Evolutionary conservation across 2,888 invertebrate genomes (phyloP).

Genomic region (Apamea anceps): DNA sequence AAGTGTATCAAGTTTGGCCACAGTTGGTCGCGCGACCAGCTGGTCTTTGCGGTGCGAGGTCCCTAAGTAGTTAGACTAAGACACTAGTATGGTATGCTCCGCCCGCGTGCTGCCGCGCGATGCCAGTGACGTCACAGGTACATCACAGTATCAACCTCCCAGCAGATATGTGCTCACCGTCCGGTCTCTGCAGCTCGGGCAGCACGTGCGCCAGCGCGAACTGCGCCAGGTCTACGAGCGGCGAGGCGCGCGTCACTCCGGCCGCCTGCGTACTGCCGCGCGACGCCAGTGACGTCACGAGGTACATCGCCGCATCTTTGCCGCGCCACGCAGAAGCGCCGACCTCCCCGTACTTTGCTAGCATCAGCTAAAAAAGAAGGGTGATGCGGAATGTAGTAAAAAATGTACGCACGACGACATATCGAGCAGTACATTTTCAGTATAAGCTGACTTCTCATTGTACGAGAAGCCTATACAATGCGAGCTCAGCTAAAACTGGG

Average conservation of each 20-base stretch:
- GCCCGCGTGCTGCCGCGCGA: slow-evolving; percentile 96
- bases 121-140: slow-evolving; percentile 89
- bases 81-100: slow-evolving; percentile 71
- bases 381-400: background rate
- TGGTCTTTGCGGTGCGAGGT: background rate
- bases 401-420: background rate
- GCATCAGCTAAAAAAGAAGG: slow-evolving; percentile 90
- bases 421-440: too few species aligned
- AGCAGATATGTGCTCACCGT: slow-evolving; percentile 88
- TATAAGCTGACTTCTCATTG: too few species aligned
- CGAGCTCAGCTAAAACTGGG: too few species aligned
- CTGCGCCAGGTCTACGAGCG: slow-evolving; percentile 96
- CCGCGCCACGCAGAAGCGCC: slow-evolving; percentile 96
- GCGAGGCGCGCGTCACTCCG: slow-evolving; percentile 97
- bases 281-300: slow-evolving; percentile 98
- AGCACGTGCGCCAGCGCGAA: slow-evolving; percentile 97
- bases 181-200: slow-evolving; percentile 94
- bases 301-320: slow-evolving; percentile 98
- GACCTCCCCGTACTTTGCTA: slow-evolving; percentile 94
- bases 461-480: too few species aligned
- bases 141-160: slow-evolving; percentile 1
- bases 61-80: background rate
- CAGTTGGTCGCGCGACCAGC: background rate
- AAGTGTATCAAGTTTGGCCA: background rate
- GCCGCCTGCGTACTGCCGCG: slow-evolving; percentile 96